Base-by-base conservation (phyloP, 2,888 invertebrate genomes). In the Mythimna lalbum region DNA sequence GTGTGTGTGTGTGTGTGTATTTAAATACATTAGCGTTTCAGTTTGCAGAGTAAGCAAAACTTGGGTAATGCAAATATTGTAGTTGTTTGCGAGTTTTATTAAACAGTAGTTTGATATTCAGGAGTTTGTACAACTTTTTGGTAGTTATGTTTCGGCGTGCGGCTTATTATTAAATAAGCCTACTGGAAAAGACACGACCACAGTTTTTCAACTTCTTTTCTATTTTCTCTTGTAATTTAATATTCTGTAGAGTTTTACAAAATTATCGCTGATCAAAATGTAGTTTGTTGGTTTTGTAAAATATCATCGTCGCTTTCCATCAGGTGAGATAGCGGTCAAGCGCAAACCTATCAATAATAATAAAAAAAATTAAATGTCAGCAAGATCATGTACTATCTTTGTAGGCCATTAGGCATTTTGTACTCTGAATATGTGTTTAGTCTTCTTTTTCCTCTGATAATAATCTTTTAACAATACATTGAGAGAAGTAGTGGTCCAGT, bases 61-160 rank as follows among this genome's bases (percentile, higher is more conserved):
- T 68, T 63, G 19, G 12, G 36, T 62, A 55, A 65, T 56, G 73
- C 73, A 78, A 78, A 76, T 77, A 76, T 70, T 70, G 61, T 62
- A 67, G 39, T 67, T 53, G 76, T 65, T 70, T 33, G 53, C 17
- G 47, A 56, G 67, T 77, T 77, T 78, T 77, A 77, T 61, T 77
- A 62, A 70, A 76, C 56, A 64, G 55, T 47, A 70, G 49, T 43
- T 43, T 19, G 19, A 39, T 76, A 64, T 76, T 76, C 70, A 60
- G 60, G 63, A 62, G 64, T 33, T 64, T 39, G 50, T 23, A 39
- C 0, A 49, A 64, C 10, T 57, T 76, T 61, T 47, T 39, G 53
- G n/a, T 59, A 52, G 9, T 49, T 21, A 21, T 39, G 14, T 47
- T 68, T 49, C n/a, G 17, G 36, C 10, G 19, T 63, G 17, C 27